Evolutionary conservation across 1,140 invertebrate species (phyloP).

Genomic region (Drosophila serrata): DNA sequence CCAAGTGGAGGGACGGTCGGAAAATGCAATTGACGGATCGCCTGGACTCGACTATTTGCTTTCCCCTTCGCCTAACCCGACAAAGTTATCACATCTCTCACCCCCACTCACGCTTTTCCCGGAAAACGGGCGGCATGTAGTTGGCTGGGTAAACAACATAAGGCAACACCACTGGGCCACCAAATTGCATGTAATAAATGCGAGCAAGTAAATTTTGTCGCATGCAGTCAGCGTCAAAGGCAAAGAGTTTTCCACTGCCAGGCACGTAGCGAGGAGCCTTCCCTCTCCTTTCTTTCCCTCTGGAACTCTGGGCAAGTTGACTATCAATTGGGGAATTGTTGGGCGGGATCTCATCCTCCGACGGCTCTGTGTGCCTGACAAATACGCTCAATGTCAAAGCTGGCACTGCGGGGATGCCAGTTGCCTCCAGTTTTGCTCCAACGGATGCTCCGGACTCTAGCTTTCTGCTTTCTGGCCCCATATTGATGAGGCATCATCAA

Average conservation of each 20-base stretch:
- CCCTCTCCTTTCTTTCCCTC: background rate
- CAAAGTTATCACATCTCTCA: constrained; percentile 52
- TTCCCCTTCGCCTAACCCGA: constrained; percentile 2
- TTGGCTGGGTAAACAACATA: constrained; percentile 47
- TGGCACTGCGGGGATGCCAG: constrained; percentile 31
- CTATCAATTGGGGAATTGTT: constrained; percentile 71
- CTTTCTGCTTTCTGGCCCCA: constrained; percentile 44
- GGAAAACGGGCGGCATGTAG: constrained; percentile 18
- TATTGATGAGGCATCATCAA: constrained; percentile 75
- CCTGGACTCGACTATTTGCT: constrained; percentile 20
- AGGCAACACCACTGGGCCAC: constrained; percentile 56
- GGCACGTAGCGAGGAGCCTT: constrained; percentile 46
- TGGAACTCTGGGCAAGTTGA: constrained; percentile 22
- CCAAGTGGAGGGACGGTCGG: background rate
- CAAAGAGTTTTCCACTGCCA: constrained; percentile 34
- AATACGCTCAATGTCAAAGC: constrained; percentile 66
- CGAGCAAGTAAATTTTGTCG: constrained; percentile 69
- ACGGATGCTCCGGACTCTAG: constrained; percentile 1
- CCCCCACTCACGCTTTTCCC: constrained; percentile 10
- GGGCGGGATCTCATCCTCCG: background rate
- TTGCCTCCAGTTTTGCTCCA: constrained; percentile 25
- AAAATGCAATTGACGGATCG: constrained; percentile 27
- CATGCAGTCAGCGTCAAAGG: constrained; percentile 56
- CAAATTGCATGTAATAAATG: constrained; percentile 78
- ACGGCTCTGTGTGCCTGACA: constrained; percentile 55